Evolutionary conservation across 2,888 invertebrate species (phyloP).

Genomic region (Rhamphomyia laevipes): DNA sequence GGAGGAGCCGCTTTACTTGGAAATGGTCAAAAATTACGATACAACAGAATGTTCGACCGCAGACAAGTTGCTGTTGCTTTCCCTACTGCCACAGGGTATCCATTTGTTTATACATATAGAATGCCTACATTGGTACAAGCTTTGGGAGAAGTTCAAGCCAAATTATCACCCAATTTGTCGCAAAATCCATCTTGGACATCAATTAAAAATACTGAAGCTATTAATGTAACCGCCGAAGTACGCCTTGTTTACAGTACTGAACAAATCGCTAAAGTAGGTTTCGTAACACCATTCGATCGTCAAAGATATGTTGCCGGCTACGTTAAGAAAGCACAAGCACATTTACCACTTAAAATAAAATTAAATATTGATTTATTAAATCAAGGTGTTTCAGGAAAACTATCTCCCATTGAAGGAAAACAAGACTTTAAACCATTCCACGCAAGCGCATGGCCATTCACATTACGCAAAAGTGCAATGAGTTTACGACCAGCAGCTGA

Average conservation of each 20-base stretch:
- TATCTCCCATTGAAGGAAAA: slow-evolving; percentile 40
- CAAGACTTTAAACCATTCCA: slow-evolving; percentile 44
- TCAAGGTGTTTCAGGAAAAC: slow-evolving; percentile 37
- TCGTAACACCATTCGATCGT: slow-evolving; percentile 49
- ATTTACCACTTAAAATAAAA: slow-evolving; percentile 43
- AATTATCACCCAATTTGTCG: slow-evolving; percentile 16
- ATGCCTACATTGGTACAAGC: slow-evolving; percentile 45
- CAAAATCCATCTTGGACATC: slow-evolving; percentile 13
- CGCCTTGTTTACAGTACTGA: slow-evolving; percentile 43
- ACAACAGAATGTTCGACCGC: slow-evolving; percentile 47
- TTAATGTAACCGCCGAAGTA: slow-evolving; percentile 40
- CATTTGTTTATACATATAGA: slow-evolving; percentile 51
- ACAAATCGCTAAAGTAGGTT: slow-evolving; percentile 49
- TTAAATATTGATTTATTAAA: slow-evolving; percentile 40
- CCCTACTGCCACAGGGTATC: slow-evolving; percentile 58
- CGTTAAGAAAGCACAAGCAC: slow-evolving; percentile 45
- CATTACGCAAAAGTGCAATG: slow-evolving; percentile 45
- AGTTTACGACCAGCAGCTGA: slow-evolving; percentile 41
- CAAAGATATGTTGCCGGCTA: slow-evolving; percentile 48
- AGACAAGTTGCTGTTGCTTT: slow-evolving; percentile 50
- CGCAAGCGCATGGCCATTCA: slow-evolving; percentile 52
- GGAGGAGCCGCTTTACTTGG: slow-evolving; percentile 35
- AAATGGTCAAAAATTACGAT: slow-evolving; percentile 41
- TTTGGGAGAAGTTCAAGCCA: slow-evolving; percentile 40
- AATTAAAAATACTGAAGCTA: slow-evolving; percentile 20